phyloP scores from a whole-genome alignment of 2,888 invertebrate genomes.

The Cybosia mesomella region DNA sequence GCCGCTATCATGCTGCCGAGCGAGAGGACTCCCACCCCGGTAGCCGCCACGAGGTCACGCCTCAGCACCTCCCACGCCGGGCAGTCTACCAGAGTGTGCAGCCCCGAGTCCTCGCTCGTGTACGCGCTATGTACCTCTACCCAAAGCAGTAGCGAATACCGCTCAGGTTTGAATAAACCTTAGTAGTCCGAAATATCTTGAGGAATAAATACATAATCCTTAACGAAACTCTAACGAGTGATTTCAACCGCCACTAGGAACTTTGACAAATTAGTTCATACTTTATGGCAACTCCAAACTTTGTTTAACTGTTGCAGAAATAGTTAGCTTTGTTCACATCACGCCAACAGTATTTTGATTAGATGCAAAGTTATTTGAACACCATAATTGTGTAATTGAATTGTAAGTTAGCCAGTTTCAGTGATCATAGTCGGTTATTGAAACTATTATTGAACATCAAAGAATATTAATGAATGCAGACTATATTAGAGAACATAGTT shows the following conservation, averaged over 20 bases:
- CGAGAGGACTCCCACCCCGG: too few relatives aligned
- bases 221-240: conserved; percentile 46
- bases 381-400: background rate
- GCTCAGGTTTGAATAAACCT: too few relatives aligned
- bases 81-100: too few relatives aligned
- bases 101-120: too few relatives aligned
- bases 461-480: background rate
- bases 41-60: too few relatives aligned
- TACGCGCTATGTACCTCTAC: too few relatives aligned
- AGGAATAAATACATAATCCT: conserved; percentile 32
- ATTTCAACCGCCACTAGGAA: conserved; percentile 65
- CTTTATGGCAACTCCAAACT: conserved; percentile 73
- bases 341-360: conserved; percentile 31
- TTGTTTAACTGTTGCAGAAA: conserved; percentile 60
- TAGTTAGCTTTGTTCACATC: conserved; percentile 47
- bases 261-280: conserved; percentile 82
- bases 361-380: conserved; percentile 25
- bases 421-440: too few relatives aligned
- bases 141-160: too few relatives aligned
- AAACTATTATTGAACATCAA: background rate
- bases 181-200: background rate
- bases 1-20: too few relatives aligned
- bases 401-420: too few relatives aligned
- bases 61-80: too few relatives aligned
- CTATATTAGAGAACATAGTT: too few relatives aligned